Evolutionary conservation across 2,113 vertebrate genomes (phyloP).

Genomic region (Proterorhinus semilunaris): DNA sequence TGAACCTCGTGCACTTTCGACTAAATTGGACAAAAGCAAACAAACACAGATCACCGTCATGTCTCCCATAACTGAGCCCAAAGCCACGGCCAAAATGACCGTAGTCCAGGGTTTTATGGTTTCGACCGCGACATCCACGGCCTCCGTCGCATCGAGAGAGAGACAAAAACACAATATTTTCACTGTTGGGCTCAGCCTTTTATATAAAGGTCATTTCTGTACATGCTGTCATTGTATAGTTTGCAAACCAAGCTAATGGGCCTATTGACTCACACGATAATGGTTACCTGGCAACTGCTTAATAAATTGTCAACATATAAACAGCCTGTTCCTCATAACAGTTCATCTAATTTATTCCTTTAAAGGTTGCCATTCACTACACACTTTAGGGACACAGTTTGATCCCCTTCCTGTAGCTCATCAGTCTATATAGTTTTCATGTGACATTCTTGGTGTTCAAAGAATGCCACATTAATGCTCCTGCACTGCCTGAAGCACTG

Average conservation of each 20-base stretch:
- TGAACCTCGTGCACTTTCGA: not conserved
- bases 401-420: no score
- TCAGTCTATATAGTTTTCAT: no score
- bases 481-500: no score
- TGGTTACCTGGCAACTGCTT: not conserved
- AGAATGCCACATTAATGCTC: no score
- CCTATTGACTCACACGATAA: not conserved
- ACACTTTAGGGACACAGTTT: no score
- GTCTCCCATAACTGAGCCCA: not conserved
- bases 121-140: not conserved
- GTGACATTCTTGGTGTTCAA: no score
- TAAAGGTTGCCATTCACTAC: no score
- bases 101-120: no score
- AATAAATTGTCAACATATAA: not conserved
- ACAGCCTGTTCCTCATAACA: no score
- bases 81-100: not conserved
- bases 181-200: not conserved
- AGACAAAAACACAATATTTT: not conserved
- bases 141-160: not conserved
- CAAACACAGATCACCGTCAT: not conserved
- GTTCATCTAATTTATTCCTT: no score
- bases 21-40: not conserved
- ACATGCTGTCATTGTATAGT: not conserved
- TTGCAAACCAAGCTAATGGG: not conserved
- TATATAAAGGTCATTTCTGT: not conserved